These are phyloP conservation scores for Centruroides sculpturatus DNA, from an alignment of 1,140 invertebrate genomes.

Conservation along the genomic window DNA sequence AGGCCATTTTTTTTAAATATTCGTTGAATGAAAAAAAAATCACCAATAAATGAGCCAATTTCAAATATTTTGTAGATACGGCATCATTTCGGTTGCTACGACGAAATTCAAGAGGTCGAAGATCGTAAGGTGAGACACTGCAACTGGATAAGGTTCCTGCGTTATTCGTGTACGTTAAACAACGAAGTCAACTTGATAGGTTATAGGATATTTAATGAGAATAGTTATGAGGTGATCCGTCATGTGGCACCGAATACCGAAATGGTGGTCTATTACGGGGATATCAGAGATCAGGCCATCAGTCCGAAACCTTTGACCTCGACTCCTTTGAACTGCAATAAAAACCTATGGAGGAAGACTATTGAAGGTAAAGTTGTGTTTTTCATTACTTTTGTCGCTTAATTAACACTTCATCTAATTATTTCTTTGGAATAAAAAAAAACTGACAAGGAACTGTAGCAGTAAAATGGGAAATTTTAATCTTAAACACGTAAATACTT, in stretches of 20 bases:
- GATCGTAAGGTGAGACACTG: slow-evolving; percentile 66
- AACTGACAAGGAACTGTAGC: too few species aligned
- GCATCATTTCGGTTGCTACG: slow-evolving; percentile 72
- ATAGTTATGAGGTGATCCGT: slow-evolving; percentile 72
- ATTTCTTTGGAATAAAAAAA: too few species aligned
- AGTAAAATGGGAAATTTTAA: too few species aligned
- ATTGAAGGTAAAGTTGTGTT: too few species aligned
- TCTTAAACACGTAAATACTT: too few species aligned
- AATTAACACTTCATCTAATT: too few species aligned
- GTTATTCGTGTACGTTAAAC: slow-evolving; percentile 55
- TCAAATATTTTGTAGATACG: slow-evolving; percentile 52
- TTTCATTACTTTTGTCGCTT: too few species aligned
- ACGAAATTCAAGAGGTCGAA: slow-evolving; percentile 60
- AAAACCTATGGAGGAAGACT: too few species aligned
- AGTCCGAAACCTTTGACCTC: too few species aligned
- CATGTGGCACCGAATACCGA: slow-evolving; percentile 67
- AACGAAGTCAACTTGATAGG: slow-evolving; percentile 66
- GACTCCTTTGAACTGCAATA: too few species aligned
- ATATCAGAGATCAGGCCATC: background rate
- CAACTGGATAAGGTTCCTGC: slow-evolving; percentile 84
- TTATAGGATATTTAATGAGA: slow-evolving; percentile 39
- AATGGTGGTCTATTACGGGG: slow-evolving; percentile 61
- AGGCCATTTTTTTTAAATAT: too few species aligned
- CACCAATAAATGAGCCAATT: background rate
- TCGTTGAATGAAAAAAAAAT: too few species aligned